These are phyloP conservation scores for Podarcis muralis DNA, from an alignment of 2,113 vertebrate species.

Conservation along the genomic window DNA sequence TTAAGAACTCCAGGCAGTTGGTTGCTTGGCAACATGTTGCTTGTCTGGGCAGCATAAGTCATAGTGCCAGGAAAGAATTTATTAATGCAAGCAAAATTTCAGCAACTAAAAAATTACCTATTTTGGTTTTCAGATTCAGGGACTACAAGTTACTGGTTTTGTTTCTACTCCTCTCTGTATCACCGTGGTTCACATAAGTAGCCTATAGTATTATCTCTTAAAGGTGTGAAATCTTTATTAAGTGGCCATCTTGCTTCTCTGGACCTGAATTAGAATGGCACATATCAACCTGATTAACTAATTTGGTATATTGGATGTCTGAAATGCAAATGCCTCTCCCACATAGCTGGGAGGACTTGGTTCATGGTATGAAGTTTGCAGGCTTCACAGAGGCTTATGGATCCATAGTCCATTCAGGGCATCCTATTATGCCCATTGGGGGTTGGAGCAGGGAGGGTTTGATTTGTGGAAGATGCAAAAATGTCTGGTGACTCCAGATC, in stretches of 20 bases:
- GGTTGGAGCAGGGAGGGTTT: background rate
- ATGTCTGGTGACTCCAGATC: background rate
- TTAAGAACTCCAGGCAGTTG: background rate
- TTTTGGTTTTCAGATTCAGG: rapidly evolving
- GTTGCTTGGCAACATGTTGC: conserved; percentile 45
- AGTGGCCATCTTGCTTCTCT: background rate
- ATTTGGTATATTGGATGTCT: background rate
- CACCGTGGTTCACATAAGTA: background rate
- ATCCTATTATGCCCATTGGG: background rate
- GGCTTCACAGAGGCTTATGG: background rate
- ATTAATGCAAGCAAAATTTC: background rate
- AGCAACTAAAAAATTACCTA: rapidly evolving
- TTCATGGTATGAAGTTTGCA: background rate
- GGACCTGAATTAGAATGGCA: background rate
- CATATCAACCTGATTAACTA: background rate
- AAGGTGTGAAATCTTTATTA: background rate
- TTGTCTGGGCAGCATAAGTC: background rate
- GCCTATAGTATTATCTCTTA: background rate
- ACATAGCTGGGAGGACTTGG: background rate
- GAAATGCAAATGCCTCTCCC: background rate
- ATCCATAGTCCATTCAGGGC: background rate
- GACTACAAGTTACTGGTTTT: background rate
- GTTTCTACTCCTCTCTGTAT: background rate
- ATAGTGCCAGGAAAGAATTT: conserved; percentile 40
- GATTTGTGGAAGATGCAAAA: background rate